Percentiles rank a stretch among this genome's conserved stretches.
phyloP scores from a whole-genome alignment of 2,797 vertebrate species.

The Peromyscus eremicus region DNA sequence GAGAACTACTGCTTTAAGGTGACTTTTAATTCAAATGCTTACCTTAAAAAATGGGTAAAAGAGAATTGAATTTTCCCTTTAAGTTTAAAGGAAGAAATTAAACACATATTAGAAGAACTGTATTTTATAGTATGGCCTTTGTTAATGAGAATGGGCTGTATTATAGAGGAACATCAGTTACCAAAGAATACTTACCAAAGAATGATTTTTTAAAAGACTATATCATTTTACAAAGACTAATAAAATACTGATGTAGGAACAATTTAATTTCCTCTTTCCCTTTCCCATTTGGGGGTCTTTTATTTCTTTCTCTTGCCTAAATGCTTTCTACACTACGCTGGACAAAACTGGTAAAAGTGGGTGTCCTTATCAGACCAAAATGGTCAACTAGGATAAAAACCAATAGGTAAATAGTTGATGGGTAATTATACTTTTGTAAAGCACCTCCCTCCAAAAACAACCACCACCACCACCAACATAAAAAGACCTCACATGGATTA shows the following conservation, averaged over 20 bases:
- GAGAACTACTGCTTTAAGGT: background rate
- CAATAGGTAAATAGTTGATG: background rate
- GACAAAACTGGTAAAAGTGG: background rate
- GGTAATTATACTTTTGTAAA: background rate
- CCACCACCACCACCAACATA: background rate
- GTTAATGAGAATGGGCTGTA: conserved; percentile 22
- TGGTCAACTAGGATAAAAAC: conserved; percentile 26
- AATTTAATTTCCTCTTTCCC: background rate
- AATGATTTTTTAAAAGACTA: background rate
- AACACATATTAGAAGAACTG: conserved; percentile 3
- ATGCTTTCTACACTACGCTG: background rate
- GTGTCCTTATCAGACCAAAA: background rate
- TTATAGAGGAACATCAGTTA: background rate
- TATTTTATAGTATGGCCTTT: background rate
- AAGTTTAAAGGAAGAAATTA: conserved; percentile 47
- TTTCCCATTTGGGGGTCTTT: background rate
- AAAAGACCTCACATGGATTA: background rate
- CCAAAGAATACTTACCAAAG: background rate
- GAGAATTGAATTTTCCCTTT: background rate
- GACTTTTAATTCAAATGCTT: background rate
- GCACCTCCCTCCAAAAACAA: background rate
- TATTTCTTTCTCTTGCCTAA: background rate
- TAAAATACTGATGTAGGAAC: conserved; percentile 15
- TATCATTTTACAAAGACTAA: conserved; percentile 42
- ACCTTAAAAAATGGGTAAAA: conserved; percentile 29